Conservation (phyloP, 2,797 vertebrate genomes). For the Coranthus polyacanthus region DNA sequence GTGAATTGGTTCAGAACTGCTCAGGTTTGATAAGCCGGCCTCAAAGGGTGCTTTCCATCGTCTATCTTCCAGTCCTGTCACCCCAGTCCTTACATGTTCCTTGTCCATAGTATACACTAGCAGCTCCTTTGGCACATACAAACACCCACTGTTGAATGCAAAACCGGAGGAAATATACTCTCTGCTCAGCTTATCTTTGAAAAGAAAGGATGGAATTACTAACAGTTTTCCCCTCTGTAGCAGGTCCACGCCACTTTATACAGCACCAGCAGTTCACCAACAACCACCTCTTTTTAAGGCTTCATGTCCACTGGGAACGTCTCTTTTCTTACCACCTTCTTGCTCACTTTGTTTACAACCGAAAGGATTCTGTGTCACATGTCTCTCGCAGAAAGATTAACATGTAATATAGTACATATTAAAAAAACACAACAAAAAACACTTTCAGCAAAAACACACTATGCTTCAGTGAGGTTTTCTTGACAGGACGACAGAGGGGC, state of each 20-base stretch:
- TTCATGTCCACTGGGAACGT: conserved; percentile 41
- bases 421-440: neutral
- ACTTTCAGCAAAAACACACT: conserved; percentile 28
- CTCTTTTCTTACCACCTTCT: conserved; percentile 14
- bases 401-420: conserved; percentile 53
- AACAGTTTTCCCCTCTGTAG: conserved; percentile 40
- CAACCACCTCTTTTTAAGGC: conserved; percentile 28
- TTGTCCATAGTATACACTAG: conserved; percentile 23
- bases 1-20: conserved; percentile 67
- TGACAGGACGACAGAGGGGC: conserved; percentile 8
- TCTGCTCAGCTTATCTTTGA: conserved; percentile 31
- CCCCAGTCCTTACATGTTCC: conserved; percentile 10
- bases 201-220: conserved; percentile 21
- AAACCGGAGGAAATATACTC: conserved; percentile 40
- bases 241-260: conserved; percentile 61
- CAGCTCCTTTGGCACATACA: conserved; percentile 36
- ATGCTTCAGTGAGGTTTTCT: conserved; percentile 33
- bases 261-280: conserved; percentile 62
- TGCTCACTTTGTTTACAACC: conserved; percentile 40
- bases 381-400: conserved; percentile 50
- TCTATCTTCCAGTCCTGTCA: neutral
- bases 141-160: conserved; percentile 38
- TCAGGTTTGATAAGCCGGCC: conserved; percentile 79
- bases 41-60: conserved; percentile 76
- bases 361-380: conserved; percentile 50